Percentiles rank a stretch among this genome's conserved stretches.
Evolutionary conservation across 2,113 vertebrate species (phyloP).

Genomic region (Eretmochelys imbricata): DNA sequence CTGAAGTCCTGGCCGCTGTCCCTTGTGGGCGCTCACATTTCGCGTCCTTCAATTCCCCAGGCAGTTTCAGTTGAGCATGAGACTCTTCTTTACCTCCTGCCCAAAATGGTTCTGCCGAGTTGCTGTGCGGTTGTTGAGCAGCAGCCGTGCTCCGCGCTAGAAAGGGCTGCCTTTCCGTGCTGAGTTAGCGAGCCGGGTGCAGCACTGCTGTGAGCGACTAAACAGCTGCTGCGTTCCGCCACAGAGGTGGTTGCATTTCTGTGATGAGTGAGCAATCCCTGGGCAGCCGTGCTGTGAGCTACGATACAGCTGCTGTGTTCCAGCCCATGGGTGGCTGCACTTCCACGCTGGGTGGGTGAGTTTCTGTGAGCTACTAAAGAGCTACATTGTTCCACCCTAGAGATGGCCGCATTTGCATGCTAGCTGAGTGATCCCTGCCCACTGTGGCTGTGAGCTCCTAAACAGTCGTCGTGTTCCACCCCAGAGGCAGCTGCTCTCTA

Average conservation of each 20-base stretch:
- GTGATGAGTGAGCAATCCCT: background rate
- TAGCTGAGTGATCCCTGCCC: background rate
- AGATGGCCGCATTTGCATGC: background rate
- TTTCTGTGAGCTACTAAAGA: background rate
- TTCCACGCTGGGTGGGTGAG: background rate
- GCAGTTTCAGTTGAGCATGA: background rate
- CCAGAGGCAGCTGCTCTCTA: background rate
- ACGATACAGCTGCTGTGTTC: background rate
- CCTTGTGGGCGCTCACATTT: background rate
- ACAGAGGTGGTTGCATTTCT: background rate
- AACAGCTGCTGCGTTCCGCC: background rate
- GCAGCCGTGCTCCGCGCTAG: background rate
- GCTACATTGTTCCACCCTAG: background rate
- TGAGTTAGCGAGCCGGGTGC: background rate
- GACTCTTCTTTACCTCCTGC: background rate
- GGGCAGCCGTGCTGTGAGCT: background rate
- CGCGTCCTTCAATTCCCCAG: background rate
- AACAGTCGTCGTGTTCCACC: background rate
- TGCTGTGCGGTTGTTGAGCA: background rate
- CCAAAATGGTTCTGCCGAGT: background rate
- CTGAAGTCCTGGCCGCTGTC: background rate
- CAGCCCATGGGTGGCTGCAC: background rate
- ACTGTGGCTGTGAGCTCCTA: background rate
- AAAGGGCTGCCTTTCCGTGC: background rate
- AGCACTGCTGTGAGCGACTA: background rate